These are phyloP conservation scores for Crocidura indochinensis DNA, from an alignment of 2,797 vertebrate species.

Conservation along the genomic window DNA sequence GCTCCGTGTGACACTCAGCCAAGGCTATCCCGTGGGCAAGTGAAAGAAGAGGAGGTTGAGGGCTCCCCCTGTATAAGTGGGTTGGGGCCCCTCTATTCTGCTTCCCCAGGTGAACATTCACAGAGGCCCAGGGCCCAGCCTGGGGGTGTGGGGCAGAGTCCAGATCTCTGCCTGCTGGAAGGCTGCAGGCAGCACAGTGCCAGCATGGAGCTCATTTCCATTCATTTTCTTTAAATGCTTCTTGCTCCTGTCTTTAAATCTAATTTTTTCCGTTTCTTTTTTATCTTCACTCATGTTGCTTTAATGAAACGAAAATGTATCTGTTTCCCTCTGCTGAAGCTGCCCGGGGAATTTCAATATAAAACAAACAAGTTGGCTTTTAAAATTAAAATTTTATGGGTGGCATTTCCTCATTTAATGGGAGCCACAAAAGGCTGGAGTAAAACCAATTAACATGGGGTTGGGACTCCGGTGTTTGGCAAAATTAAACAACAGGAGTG, in stretches of 20 bases:
- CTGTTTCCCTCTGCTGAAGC: slow-evolving; percentile 87
- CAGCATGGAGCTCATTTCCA: slow-evolving; percentile 56
- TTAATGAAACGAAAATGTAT: slow-evolving; percentile 90
- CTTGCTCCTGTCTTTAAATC: slow-evolving; percentile 89
- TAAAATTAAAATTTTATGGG: slow-evolving; percentile 91
- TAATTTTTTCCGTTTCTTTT: slow-evolving; percentile 88
- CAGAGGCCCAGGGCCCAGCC: background rate
- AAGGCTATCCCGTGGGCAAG: background rate
- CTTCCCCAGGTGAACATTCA: background rate
- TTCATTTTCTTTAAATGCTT: slow-evolving; percentile 80
- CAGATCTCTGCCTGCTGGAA: no score
- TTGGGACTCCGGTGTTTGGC: slow-evolving; percentile 84
- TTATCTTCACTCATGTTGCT: slow-evolving; percentile 90
- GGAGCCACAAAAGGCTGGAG: slow-evolving; percentile 88
- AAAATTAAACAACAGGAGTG: slow-evolving; percentile 87
- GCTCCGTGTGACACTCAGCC: background rate
- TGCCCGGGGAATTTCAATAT: slow-evolving; percentile 88
- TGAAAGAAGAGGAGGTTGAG: background rate
- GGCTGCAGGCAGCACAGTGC: background rate
- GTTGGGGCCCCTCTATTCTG: background rate
- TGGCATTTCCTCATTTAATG: slow-evolving; percentile 89
- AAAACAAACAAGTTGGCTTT: slow-evolving; percentile 92
- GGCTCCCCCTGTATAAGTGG: background rate
- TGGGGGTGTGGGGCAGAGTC: background rate
- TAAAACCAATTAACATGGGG: slow-evolving; percentile 91